These are phyloP conservation scores for Chauna torquata DNA, from an alignment of 2,113 vertebrate genomes.

Conservation along the genomic window DNA sequence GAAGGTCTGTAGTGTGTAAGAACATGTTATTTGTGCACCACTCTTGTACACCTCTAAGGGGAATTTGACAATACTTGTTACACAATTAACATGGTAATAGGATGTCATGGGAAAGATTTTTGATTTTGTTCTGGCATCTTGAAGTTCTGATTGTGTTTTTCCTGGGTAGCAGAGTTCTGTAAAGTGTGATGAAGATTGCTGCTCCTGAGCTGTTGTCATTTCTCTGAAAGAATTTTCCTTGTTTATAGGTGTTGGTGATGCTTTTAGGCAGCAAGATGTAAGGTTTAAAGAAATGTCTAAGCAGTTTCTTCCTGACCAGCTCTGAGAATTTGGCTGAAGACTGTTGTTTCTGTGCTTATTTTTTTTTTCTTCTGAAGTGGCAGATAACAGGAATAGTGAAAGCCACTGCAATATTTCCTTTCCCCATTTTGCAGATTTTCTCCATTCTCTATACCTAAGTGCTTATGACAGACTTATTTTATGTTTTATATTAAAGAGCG, in stretches of 20 bases:
- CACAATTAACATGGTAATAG: neutral
- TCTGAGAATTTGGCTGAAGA: slow-evolving; percentile 6
- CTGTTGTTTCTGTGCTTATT: slow-evolving; percentile 36
- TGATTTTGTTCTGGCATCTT: neutral
- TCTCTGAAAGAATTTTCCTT: neutral
- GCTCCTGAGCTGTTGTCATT: neutral
- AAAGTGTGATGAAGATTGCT: neutral
- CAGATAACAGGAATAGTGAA: slow-evolving; percentile 46
- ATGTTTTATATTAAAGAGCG: slow-evolving; percentile 92
- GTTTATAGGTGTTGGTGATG: neutral
- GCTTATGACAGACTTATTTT: slow-evolving; percentile 92
- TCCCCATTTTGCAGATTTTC: slow-evolving; percentile 79
- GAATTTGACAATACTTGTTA: slow-evolving; percentile 12
- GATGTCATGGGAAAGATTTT: neutral
- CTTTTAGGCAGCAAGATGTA: neutral
- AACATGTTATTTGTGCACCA: neutral
- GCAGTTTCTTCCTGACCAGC: neutral
- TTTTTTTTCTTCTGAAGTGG: slow-evolving; percentile 45
- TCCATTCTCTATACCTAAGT: slow-evolving; percentile 85
- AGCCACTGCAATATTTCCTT: slow-evolving; percentile 75
- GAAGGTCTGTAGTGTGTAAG: slow-evolving; percentile 38
- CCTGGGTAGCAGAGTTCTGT: neutral
- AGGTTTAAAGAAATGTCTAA: neutral
- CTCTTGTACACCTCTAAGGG: neutral
- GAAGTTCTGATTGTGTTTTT: neutral